A percentile compares a stretch with the other conserved stretches of the same genome.
Conservation (phyloP, 2,797 vertebrate species). For the Taeniopygia guttata region DNA sequence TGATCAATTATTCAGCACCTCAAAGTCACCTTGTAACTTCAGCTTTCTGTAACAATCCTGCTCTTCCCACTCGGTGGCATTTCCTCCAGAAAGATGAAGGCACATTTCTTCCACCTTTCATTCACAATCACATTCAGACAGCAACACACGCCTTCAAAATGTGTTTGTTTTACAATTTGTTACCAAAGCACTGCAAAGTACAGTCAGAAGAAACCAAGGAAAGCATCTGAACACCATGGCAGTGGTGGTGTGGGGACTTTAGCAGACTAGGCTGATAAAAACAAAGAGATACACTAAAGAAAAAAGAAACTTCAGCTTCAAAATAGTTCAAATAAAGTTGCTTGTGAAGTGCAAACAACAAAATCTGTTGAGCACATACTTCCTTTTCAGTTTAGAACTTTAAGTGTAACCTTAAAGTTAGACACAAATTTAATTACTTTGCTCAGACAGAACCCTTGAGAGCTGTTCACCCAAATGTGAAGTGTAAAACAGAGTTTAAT, state of each 20-base stretch:
- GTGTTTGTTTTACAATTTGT: neutral
- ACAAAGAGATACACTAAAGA: neutral
- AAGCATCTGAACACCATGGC: neutral
- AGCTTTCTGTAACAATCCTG: neutral
- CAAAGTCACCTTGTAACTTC: neutral
- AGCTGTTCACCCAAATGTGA: constrained; percentile 54
- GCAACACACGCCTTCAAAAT: neutral
- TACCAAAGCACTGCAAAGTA: neutral
- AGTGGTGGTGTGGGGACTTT: neutral
- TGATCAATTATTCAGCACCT: neutral
- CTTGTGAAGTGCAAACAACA: neutral
- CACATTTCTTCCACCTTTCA: neutral
- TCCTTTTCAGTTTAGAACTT: neutral
- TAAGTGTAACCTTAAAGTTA: neutral
- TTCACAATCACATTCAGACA: neutral
- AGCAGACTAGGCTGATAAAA: neutral
- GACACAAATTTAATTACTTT: constrained; percentile 38
- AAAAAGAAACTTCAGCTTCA: neutral
- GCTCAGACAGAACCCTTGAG: constrained; percentile 32
- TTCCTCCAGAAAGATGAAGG: neutral
- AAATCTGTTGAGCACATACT: neutral
- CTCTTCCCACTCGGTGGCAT: neutral
- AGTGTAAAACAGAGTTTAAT: constrained; percentile 42
- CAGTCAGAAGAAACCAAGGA: neutral
- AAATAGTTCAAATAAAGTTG: neutral